Evolutionary conservation across 35 echinoderm and acorn worm genomes (phyloP).

Genomic region (Heliocidaris tuberculata): DNA sequence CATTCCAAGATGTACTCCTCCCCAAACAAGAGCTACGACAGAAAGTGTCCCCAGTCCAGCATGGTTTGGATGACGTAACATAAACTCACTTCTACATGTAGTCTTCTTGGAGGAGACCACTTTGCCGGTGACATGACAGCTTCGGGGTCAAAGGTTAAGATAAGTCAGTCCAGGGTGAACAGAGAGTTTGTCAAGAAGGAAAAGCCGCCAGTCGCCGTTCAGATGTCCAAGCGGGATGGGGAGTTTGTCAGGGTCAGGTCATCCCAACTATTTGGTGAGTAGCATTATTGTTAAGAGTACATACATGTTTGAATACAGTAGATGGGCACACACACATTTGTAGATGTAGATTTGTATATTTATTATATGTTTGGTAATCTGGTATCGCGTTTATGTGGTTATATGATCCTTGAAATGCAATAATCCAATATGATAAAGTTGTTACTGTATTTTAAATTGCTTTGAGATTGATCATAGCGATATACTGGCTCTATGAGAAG

Average conservation of each 20-base stretch:
- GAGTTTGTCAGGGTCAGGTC: slow-evolving; percentile 65
- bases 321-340: too few species aligned
- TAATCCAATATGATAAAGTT: too few species aligned
- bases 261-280: slow-evolving; percentile 66
- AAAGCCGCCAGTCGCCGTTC: slow-evolving; percentile 8
- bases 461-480: too few species aligned
- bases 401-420: too few species aligned
- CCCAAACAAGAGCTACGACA: slow-evolving; percentile 28
- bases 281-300: not conserved
- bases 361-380: too few species aligned
- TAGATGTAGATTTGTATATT: too few species aligned
- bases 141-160: slow-evolving; percentile 63
- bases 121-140: not conserved
- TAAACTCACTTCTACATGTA: slow-evolving; percentile 6
- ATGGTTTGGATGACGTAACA: slow-evolving; percentile 44
- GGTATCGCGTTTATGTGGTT: too few species aligned
- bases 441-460: too few species aligned
- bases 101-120: not conserved
- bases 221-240: slow-evolving; percentile 22
- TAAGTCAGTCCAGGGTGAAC: slow-evolving; percentile 39
- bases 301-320: too few species aligned
- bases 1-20: slow-evolving; percentile 28
- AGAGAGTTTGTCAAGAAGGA: slow-evolving; percentile 1
- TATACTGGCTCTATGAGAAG: too few species aligned
- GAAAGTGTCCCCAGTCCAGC: slow-evolving; percentile 40